Evolutionary conservation across 1,140 invertebrate species (phyloP).

Genomic region (Melipona quadrifasciata): DNA sequence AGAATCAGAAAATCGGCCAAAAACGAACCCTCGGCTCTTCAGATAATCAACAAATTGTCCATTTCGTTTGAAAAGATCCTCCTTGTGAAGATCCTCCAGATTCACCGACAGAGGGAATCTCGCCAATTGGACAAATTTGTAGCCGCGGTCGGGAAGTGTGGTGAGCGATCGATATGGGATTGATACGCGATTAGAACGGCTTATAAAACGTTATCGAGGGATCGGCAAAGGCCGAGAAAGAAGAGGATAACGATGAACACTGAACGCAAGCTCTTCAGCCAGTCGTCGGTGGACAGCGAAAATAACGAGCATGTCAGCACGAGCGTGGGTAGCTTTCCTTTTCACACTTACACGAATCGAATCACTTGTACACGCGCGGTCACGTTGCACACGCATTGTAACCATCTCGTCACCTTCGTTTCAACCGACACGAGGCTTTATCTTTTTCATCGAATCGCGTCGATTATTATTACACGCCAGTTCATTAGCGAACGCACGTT

Average conservation of each 20-base stretch:
- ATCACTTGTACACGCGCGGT: background rate
- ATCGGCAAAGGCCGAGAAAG: slow-evolving; percentile 34
- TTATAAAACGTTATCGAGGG: slow-evolving; percentile 21
- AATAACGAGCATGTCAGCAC: slow-evolving; percentile 67
- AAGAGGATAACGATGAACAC: slow-evolving; percentile 68
- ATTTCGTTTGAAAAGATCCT: too few relatives aligned
- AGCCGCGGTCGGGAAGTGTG: background rate
- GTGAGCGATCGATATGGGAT: slow-evolving; percentile 21
- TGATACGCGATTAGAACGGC: slow-evolving; percentile 50
- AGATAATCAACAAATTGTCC: background rate
- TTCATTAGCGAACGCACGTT: background rate
- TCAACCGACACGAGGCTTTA: too few relatives aligned
- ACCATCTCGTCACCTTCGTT: background rate
- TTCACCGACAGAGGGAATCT: background rate
- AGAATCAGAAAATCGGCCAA: background rate
- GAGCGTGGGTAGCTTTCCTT: slow-evolving; percentile 67
- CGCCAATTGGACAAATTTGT: background rate
- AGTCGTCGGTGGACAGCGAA: slow-evolving; percentile 69
- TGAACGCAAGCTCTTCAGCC: slow-evolving; percentile 65
- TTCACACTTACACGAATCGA: slow-evolving; percentile 47
- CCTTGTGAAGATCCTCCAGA: background rate
- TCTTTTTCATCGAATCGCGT: background rate
- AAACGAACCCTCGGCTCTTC: background rate
- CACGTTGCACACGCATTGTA: background rate
- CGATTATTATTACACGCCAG: background rate